These are phyloP conservation scores for Chironomus tentans DNA, from an alignment of 2,888 invertebrate genomes.

Conservation along the genomic window DNA sequence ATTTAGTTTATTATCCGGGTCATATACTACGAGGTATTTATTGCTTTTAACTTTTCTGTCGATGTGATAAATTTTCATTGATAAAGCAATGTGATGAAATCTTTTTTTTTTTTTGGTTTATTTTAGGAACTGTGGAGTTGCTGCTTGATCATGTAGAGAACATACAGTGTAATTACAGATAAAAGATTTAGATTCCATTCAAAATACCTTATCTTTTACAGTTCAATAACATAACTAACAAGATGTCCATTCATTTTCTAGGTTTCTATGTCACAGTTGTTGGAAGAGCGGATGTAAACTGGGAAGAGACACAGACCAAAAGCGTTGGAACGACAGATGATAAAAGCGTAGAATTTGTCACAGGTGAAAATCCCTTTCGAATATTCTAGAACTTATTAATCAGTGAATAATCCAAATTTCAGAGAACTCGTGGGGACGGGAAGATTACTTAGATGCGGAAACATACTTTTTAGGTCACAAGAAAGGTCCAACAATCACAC, in stretches of 20 bases:
- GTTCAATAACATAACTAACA: not conserved
- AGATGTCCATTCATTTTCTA: constrained; percentile 30
- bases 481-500: constrained; percentile 34
- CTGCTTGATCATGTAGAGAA: constrained; percentile 37
- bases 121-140: constrained; percentile 35
- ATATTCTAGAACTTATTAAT: constrained; percentile 31
- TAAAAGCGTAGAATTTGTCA: no score
- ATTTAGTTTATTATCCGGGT: no score
- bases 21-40: not conserved
- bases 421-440: constrained; percentile 42
- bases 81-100: no score
- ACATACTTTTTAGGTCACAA: constrained; percentile 44
- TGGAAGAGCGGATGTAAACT: constrained; percentile 47
- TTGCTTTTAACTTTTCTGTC: no score
- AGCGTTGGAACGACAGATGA: no score
- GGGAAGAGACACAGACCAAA: constrained; percentile 37
- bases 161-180: constrained; percentile 36
- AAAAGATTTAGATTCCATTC: no score
- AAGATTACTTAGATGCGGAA: constrained; percentile 45
- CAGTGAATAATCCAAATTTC: no score
- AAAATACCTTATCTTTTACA: no score
- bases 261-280: constrained; percentile 47
- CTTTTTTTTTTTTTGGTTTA: no score
- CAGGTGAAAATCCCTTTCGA: no score
- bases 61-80: no score